Evolutionary conservation across 2,797 vertebrate genomes (phyloP), one percentile per base, ranked within the genome.

Genomic region (Pogonophryne albipinna): DNA sequence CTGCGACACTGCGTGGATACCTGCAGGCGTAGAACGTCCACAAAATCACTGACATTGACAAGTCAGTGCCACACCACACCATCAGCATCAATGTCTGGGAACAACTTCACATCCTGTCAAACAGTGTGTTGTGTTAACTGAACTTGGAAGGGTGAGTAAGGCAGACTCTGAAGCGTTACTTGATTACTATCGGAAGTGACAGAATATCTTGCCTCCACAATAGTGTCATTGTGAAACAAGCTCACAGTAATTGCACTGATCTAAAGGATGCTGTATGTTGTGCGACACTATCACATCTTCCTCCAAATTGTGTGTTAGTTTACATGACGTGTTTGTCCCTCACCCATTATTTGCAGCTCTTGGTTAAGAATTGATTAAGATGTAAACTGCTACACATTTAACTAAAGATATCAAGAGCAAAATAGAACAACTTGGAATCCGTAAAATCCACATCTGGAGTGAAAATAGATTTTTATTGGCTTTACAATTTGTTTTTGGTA

Each of bases 41-140:
- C 78, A 76, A 78, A 88, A 78, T 83, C 71, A 77, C 7, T 38
- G 34, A 38, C 34, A 38, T 38, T 38, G 86, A 90, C 84, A 89
- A 82, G 84, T 82, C 74, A 55, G 77, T 58, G 80, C 77, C 78
- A 67, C 65, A 61, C 20, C 74, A 82, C 84, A 82, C 79, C 77
- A 67, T 85, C 47, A 49, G 67, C 47, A 71, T 67, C 64, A 71
- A 41, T 41, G 27, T 60, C 63, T 27, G 55, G 60, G 66, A 85
- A 86, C 73, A 71, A 66, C 78, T 76, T 81, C 80, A 76, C 82
- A 79, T 84, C 60, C 81, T 88, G 84, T 89, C 88, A 85, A 75
- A 80, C 70, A 75, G 9, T 62, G 73, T 74, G 62, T 56, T 63
- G 58, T 14, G 51, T 72, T 66, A 71, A 80, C 60, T 69, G 38